Percentiles rank a stretch among this genome's conserved stretches.
These are phyloP conservation scores for Ferrisia virgata DNA, from an alignment of 2,888 invertebrate genomes.

Conservation along the genomic window DNA sequence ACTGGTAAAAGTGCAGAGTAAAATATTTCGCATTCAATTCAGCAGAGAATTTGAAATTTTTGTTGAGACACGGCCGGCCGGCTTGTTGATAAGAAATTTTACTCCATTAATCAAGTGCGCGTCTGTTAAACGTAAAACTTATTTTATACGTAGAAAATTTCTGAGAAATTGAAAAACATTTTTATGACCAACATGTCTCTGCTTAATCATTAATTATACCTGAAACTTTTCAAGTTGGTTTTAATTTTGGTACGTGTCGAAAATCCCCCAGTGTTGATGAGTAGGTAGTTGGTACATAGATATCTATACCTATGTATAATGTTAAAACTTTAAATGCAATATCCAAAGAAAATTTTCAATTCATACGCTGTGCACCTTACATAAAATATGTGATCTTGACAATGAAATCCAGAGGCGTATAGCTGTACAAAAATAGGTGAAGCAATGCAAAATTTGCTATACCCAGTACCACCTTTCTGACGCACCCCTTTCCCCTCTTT, in stretches of 20 bases:
- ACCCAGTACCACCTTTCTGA: no score
- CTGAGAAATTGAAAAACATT: constrained; percentile 5
- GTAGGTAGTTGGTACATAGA: no score
- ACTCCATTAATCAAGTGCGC: background rate
- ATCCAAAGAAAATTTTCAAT: no score
- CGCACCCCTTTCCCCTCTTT: no score
- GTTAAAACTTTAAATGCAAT: no score
- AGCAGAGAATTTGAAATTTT: background rate
- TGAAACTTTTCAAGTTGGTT: background rate
- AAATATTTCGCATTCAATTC: background rate
- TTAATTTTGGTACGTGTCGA: background rate
- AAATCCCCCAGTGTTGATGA: background rate
- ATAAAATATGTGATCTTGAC: no score
- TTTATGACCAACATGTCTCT: constrained; percentile 1
- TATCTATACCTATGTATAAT: no score
- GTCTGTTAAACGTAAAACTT: background rate
- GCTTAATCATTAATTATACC: constrained; percentile 1
- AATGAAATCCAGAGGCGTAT: no score
- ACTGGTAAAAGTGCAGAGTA: background rate
- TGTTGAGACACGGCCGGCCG: background rate
- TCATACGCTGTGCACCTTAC: no score
- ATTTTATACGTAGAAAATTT: background rate
- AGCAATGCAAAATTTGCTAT: no score
- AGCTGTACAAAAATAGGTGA: no score
- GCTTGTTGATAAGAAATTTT: background rate